Evolutionary conservation across 2,888 invertebrate species (phyloP), one percentile per base, ranked within the genome.

Genomic region (Rhimphoctona megacephalus): DNA sequence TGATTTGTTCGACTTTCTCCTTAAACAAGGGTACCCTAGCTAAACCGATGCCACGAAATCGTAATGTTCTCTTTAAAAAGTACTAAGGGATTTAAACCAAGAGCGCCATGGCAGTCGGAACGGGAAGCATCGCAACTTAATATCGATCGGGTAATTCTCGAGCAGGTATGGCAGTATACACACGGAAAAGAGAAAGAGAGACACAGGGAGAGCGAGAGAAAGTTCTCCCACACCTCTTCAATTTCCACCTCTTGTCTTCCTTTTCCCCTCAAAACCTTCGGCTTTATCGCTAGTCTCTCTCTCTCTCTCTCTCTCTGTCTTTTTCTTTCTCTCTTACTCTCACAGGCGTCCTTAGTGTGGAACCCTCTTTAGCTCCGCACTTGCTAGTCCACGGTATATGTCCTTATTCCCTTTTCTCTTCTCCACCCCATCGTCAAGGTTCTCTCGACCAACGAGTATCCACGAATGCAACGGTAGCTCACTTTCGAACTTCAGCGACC

Each of bases 131-230:
- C 91, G 92, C 93, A 92, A 93, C 92, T 93, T 94, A 92, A 93
- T 93, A 93, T 93, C 93, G 93, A 93, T 92, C 93, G 90, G 87
- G 91, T 93, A 93, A 93, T 93, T 93, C 92, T 92, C 92, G 90
- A 64, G 85, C 87, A 80, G 80, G 81, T 81, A 81, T 72, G 66
- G 82, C 66, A 90, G 89, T 46, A n/a, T 76, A 61, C 70, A 43
- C 30, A 74, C 7, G 19, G 19, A 25, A 36, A n/a, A 73, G 54
- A 52, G 30, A 52, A 52, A 70, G 70, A 69, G 66, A 67, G 39
- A 14, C 49, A 54, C 36, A 54, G 36, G 36, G 43, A 25, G 76
- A 49, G 76, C 33, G 43, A 25, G 76, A 64, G 49, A 70, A 49
- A 49, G 39, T 61, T 61, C 49, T 57, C 82, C 69, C 82, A 57